Conservation (phyloP, 2,113 vertebrate genomes). For the Hiodon tergisus region DNA sequence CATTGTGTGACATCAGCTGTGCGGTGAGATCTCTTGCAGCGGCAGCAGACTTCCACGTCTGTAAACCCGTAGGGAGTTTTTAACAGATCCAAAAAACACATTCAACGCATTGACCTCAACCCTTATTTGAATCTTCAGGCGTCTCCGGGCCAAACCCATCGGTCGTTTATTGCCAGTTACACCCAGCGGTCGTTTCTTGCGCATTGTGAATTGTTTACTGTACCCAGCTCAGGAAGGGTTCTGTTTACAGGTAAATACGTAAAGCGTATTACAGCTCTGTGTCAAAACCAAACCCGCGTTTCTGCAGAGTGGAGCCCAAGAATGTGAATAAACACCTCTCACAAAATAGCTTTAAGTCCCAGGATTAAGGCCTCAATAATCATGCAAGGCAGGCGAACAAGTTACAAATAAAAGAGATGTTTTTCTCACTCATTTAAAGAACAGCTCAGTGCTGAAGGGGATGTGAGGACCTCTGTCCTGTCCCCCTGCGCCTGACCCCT, state of each 20-base stretch:
- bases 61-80: no score
- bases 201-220: slow-evolving; percentile 29
- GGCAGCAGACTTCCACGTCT: no score
- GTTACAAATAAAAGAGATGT: slow-evolving; percentile 25
- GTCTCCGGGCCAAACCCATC: background rate
- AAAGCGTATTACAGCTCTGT: slow-evolving; percentile 24
- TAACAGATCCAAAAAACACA: no score
- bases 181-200: slow-evolving; percentile 12
- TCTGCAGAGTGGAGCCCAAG: background rate
- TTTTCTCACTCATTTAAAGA: slow-evolving; percentile 4
- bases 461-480: no score
- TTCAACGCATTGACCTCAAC: no score
- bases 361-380: slow-evolving; percentile 14
- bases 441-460: no score
- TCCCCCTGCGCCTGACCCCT: no score
- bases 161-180: background rate
- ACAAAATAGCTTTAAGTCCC: slow-evolving; percentile 8
- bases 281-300: slow-evolving; percentile 24
- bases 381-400: background rate
- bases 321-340: slow-evolving; percentile 13
- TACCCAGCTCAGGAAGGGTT: background rate
- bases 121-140: no score
- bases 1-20: no score
- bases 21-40: no score
- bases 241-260: slow-evolving; percentile 31